These are phyloP conservation scores for Spilogale gracilis DNA, from an alignment of 2,113 vertebrate species.

Conservation along the genomic window DNA sequence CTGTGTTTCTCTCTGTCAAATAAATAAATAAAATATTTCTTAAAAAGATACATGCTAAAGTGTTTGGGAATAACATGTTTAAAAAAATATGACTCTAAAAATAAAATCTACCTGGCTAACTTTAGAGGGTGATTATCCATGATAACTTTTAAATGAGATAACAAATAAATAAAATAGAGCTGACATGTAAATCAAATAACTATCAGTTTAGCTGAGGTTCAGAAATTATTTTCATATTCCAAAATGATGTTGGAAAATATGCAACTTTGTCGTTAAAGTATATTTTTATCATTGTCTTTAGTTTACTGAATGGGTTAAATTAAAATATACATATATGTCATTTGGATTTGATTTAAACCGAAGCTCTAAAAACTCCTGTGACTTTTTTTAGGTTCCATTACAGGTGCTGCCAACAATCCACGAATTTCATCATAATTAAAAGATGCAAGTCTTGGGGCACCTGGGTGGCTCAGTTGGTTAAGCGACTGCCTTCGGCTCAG, in stretches of 20 bases:
- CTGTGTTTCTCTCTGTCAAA: no score
- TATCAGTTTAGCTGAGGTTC: not conserved
- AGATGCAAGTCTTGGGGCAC: not conserved
- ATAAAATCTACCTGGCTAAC: not conserved
- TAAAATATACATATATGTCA: not conserved
- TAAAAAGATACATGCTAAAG: no score
- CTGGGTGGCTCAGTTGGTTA: no score
- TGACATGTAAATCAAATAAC: not conserved
- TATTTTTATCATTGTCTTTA: not conserved
- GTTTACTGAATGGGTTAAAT: not conserved
- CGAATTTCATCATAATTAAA: not conserved
- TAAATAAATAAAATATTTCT: no score
- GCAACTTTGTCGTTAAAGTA: not conserved
- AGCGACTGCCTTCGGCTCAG: no score
- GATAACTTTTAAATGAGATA: not conserved
- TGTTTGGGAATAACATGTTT: no score
- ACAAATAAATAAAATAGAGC: not conserved
- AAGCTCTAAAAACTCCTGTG: not conserved
- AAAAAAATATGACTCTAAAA: not conserved
- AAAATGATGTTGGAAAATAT: constrained; percentile 29
- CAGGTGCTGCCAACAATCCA: not conserved
- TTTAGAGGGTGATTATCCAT: not conserved
- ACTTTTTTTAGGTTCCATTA: not conserved
- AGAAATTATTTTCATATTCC: constrained; percentile 40
- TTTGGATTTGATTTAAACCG: not conserved